Percentiles rank a stretch among this genome's conserved stretches.
phyloP scores from a whole-genome alignment of 2,888 invertebrate species.

The Polydesmus complanatus region DNA sequence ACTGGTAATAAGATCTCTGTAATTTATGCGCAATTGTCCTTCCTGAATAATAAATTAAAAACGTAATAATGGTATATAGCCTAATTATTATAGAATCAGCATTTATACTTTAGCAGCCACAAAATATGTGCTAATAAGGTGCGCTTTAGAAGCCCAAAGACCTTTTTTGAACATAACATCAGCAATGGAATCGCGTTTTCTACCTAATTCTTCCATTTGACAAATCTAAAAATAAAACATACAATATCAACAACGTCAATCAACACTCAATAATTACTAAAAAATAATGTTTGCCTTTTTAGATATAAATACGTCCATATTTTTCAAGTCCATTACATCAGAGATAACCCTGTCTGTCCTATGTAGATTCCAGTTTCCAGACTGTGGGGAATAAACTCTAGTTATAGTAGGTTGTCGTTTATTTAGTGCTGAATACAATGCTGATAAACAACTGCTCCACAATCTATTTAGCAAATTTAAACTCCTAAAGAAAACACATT shows the following conservation, averaged over 20 bases:
- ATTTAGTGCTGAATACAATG: constrained; percentile 64
- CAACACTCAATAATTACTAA: too few species aligned
- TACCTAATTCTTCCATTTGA: constrained; percentile 57
- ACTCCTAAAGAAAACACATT: background rate
- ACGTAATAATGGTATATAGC: background rate
- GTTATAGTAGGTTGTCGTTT: constrained; percentile 37
- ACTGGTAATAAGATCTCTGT: constrained; percentile 82
- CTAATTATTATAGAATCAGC: background rate
- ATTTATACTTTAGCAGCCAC: constrained; percentile 42
- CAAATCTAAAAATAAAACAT: constrained; percentile 41
- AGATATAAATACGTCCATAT: constrained; percentile 89
- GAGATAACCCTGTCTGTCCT: constrained; percentile 80
- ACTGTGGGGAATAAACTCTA: constrained; percentile 35
- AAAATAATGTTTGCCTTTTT: constrained; percentile 47
- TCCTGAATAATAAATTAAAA: constrained; percentile 10
- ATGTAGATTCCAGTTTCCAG: constrained; percentile 64
- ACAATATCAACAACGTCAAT: background rate
- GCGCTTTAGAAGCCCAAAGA: constrained; percentile 79
- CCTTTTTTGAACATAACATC: constrained; percentile 86
- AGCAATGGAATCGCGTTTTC: constrained; percentile 58
- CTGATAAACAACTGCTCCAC: constrained; percentile 72
- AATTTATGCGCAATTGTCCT: constrained; percentile 47
- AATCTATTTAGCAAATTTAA: constrained; percentile 38
- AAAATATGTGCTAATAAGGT: constrained; percentile 77
- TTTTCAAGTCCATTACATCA: constrained; percentile 67